These are phyloP conservation scores for Macrocentrus cingulum DNA, from an alignment of 1,140 invertebrate genomes.

Conservation along the genomic window DNA sequence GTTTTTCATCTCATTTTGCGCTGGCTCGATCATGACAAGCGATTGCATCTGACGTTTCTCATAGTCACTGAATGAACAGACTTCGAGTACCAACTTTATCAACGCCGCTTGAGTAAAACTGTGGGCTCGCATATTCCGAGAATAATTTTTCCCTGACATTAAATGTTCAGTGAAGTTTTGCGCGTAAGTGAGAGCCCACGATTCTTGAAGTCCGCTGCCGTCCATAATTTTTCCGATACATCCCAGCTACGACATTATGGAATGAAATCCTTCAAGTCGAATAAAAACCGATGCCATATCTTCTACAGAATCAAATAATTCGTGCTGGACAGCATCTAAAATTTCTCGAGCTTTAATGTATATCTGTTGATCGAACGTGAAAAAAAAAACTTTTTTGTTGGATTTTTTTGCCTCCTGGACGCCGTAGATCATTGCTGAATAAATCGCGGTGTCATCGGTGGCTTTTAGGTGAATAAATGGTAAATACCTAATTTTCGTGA, in stretches of 20 bases:
- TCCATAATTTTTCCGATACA: conserved; percentile 47
- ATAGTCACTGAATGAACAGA: conserved; percentile 14
- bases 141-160: conserved; percentile 48
- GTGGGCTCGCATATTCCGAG: conserved; percentile 51
- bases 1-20: too few species aligned
- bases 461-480: conserved; percentile 31
- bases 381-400: conserved; percentile 29
- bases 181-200: conserved; percentile 38
- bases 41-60: conserved; percentile 10
- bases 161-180: conserved; percentile 43
- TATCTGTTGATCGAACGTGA: conserved; percentile 37
- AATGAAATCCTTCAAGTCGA: conserved; percentile 42
- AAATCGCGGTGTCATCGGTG: conserved; percentile 29
- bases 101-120: conserved; percentile 36
- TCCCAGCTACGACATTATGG: conserved; percentile 50
- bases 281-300: conserved; percentile 18
- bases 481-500: conserved; percentile 26
- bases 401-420: conserved; percentile 18
- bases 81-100: conserved; percentile 11
- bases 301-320: conserved; percentile 11
- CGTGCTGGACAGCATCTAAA: conserved; percentile 30
- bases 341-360: conserved; percentile 56
- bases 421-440: conserved; percentile 29
- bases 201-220: conserved; percentile 47
- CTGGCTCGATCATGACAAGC: too few species aligned